Percentiles rank a stretch among this genome's conserved stretches.
Evolutionary conservation across 2,888 invertebrate species (phyloP).

Genomic region (Fragum whitleyi): DNA sequence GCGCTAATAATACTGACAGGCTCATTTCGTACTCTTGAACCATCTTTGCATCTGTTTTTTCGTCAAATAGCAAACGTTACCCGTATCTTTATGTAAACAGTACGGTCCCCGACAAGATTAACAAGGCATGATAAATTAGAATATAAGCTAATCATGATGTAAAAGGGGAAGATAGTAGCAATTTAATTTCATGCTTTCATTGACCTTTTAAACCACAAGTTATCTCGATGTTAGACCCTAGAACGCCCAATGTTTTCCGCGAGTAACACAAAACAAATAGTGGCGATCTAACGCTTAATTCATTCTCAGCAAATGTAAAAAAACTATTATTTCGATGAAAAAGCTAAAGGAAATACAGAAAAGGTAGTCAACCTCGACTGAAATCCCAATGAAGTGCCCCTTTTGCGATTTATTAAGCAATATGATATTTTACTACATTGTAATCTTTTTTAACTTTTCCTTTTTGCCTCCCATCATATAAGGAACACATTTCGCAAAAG

Average conservation of each 20-base stretch:
- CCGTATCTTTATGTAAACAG: conserved; percentile 16
- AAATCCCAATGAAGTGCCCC: no score
- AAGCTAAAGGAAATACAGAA: no score
- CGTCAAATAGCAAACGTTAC: not conserved
- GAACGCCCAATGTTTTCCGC: conserved; percentile 21
- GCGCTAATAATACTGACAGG: no score
- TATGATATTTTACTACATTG: no score
- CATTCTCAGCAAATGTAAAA: not conserved
- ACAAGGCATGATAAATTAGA: not conserved
- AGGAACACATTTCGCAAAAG: no score
- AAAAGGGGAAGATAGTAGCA: conserved; percentile 13
- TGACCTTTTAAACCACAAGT: conserved; percentile 15
- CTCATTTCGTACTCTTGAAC: no score
- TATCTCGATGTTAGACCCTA: conserved; percentile 10
- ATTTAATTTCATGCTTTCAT: conserved; percentile 13
- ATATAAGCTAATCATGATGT: not conserved
- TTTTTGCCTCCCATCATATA: no score
- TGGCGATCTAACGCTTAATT: conserved; percentile 1
- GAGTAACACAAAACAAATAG: conserved; percentile 18
- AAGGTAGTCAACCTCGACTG: no score
- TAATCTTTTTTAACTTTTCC: no score
- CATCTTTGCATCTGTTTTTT: no score
- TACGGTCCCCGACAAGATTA: not conserved
- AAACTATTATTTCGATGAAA: no score
- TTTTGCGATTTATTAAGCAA: no score